Evolutionary conservation across 1,140 invertebrate species (phyloP), one percentile per base, ranked within the genome.

Genomic region (Harlomillsia oculata): DNA sequence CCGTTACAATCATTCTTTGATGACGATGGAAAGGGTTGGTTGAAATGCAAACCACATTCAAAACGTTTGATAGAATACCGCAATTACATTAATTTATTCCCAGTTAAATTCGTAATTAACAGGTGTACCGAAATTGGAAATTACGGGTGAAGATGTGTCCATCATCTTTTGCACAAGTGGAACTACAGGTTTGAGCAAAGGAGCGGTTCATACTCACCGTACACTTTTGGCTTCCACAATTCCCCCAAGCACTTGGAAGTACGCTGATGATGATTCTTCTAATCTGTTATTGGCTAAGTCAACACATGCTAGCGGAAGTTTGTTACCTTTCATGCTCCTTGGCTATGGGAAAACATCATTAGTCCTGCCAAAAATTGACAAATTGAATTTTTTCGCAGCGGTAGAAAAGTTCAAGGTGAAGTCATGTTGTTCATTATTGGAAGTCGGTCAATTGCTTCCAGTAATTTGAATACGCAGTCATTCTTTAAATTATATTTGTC

Each of bases 201-300:
- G 53, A 28, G 57, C 57, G 1, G 26, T 40, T 5, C 37, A 39
- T 25, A 23, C 44, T 6, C 54, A 59, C 23, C 16, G 34, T 16
- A 41, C 29, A 20, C 23, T 62, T 23, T 13, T 62, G 0, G 59
- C 44, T 36, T 26, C 18, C 37, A 14, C 57, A 45, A 28, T 48
- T 52, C 18, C 16, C 25, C 13, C 21, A 11, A 18, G 40, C 56
- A 30, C 39, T 2, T 1, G 3, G 1, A 3, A 32, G 11, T 23
- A 18, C 45, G 0, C 58, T 56, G 5, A 8, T 28, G 1, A 14
- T 2, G 40, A 51, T 4, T 55, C 58, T 28, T 45, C 59, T 9
- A 61, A 49, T 49, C 16, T 64, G 8, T 14, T 61, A n/a, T 25
- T 57, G 1, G 44, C 59, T 13, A 64, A 64, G 36, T 55, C 37